These are phyloP conservation scores for Eugnorisma glareosa DNA, from an alignment of 2,888 invertebrate species.

Conservation along the genomic window DNA sequence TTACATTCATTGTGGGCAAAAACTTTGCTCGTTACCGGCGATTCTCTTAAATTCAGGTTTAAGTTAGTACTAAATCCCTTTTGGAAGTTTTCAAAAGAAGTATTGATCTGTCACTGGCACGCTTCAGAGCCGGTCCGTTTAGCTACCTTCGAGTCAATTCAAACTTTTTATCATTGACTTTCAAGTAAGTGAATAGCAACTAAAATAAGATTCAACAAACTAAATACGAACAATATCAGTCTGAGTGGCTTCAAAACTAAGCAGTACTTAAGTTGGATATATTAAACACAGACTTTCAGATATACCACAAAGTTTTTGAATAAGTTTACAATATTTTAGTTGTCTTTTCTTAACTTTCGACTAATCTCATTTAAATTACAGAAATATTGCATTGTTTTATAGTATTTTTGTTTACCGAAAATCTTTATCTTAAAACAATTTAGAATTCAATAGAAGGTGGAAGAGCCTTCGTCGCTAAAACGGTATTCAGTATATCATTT, in stretches of 20 bases:
- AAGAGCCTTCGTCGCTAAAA: too few species aligned
- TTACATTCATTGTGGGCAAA: conserved; percentile 87
- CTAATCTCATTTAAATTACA: conserved; percentile 25
- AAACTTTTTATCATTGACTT: conserved; percentile 64
- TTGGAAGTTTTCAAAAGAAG: conserved; percentile 82
- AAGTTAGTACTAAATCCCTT: conserved; percentile 86
- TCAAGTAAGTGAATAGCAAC: conserved; percentile 58
- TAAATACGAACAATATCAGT: conserved; percentile 45
- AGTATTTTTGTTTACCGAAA: background rate
- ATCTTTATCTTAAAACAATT: background rate
- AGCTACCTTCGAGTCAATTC: conserved; percentile 48
- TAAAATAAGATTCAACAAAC: conserved; percentile 48
- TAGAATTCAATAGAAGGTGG: background rate
- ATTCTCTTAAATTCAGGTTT: conserved; percentile 86
- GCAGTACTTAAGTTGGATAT: conserved; percentile 27
- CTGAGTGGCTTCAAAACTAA: conserved; percentile 40
- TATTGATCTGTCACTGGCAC: conserved; percentile 85
- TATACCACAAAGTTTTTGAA: conserved; percentile 50
- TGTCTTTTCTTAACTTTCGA: conserved; percentile 32
- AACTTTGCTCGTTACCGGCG: conserved; percentile 88
- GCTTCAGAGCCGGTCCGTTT: conserved; percentile 46
- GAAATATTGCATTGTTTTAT: background rate
- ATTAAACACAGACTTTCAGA: conserved; percentile 42
- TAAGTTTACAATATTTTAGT: conserved; percentile 42
- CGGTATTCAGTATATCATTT: too few species aligned